A percentile compares a stretch with the other conserved stretches of the same genome.
Conservation (phyloP, 2,888 invertebrate genomes). For the Geotrupes spiniger region DNA sequence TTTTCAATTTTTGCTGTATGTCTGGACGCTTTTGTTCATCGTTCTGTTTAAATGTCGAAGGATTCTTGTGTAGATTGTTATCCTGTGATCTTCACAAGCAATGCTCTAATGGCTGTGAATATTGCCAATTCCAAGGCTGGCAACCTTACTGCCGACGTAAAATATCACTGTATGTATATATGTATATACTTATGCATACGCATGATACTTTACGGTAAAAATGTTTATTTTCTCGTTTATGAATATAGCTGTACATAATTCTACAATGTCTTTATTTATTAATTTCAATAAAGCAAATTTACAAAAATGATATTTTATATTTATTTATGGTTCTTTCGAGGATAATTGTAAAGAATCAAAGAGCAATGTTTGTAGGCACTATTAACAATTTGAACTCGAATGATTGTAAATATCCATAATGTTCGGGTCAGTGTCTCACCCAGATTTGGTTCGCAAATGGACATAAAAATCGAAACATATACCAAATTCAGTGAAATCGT, state of each 20-base stretch:
- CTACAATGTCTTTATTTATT: conserved; percentile 19
- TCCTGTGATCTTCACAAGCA: conserved; percentile 32
- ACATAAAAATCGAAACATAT: no score
- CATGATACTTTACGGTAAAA: conserved; percentile 29
- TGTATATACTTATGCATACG: conserved; percentile 21
- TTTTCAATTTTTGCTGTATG: no score
- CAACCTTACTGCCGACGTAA: conserved; percentile 34
- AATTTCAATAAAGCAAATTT: conserved; percentile 18
- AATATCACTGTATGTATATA: conserved; percentile 30
- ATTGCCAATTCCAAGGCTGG: conserved; percentile 39
- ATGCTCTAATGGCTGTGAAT: conserved; percentile 42
- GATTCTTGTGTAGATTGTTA: conserved; percentile 26
- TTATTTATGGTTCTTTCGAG: no score
- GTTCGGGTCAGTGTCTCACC: no score
- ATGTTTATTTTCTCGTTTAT: conserved; percentile 27
- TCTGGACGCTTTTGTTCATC: no score
- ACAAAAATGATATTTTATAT: conserved; percentile 1
- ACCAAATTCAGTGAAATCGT: no score
- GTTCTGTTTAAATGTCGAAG: conserved; percentile 14
- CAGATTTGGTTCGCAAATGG: no score
- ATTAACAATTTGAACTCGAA: no score
- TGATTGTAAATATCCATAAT: no score
- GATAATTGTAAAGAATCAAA: no score
- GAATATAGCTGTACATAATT: conserved; percentile 27
- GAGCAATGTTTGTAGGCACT: no score